A percentile compares a stretch with the other conserved stretches of the same genome.
phyloP scores from a whole-genome alignment of 2,888 invertebrate genomes.

The Rhogogaster chlorosoma region DNA sequence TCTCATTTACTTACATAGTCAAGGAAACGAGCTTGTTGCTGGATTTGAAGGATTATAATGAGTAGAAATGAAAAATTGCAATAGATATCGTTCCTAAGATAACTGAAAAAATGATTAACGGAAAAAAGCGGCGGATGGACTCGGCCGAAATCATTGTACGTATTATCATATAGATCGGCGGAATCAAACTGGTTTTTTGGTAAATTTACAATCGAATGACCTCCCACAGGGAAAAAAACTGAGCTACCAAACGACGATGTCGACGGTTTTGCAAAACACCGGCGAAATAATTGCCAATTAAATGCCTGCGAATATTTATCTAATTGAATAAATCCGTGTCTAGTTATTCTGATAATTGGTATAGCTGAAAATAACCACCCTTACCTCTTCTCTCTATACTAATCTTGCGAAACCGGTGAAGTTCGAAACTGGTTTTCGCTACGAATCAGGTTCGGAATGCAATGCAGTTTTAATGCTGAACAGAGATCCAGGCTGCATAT shows the following conservation, averaged over 20 bases:
- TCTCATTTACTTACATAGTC: neutral
- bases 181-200: too few species aligned
- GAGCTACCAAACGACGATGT: too few species aligned
- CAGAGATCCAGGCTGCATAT: neutral
- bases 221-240: too few species aligned
- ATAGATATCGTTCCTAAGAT: too few species aligned
- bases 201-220: too few species aligned
- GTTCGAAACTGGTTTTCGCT: constrained; percentile 8
- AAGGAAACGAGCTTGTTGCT: neutral
- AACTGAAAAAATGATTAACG: neutral
- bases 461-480: neutral
- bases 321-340: neutral
- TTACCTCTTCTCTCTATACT: neutral
- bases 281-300: neutral
- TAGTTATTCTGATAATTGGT: neutral
- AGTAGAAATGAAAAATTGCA: neutral
- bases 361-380: neutral
- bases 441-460: neutral
- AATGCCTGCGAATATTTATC: neutral
- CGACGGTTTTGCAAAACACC: too few species aligned
- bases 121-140: neutral
- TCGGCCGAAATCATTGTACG: too few species aligned
- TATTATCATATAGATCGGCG: too few species aligned
- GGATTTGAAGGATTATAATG: neutral
- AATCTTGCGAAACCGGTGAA: neutral